Evolutionary conservation across 2,113 vertebrate species (phyloP), one percentile per base, ranked within the genome.

Genomic region (Psittacara wagleri): DNA sequence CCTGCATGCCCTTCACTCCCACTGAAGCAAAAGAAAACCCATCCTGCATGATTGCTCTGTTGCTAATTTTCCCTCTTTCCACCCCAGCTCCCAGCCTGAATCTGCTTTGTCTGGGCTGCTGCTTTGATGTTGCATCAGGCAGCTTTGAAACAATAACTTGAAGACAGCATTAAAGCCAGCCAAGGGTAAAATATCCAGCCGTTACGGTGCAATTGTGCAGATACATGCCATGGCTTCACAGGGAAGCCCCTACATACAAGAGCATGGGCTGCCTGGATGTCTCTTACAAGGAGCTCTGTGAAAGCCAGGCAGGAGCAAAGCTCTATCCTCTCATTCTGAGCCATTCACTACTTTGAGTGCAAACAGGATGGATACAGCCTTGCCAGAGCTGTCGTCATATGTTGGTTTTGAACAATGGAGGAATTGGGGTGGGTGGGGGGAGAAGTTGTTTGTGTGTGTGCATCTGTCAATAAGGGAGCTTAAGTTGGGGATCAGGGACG

Each of bases 81-180:
- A 95, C 54, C 76, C 78, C 61, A 94, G 94, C 81, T 96, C 90
- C 92, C 94, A 90, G 83, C 63, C 90, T 97, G 93, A 95, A 90
- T 92, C 66, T 88, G 83, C 91, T 96, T 95, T 96, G 86, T 95
- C 88, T 91, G 62, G 39, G 83, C 81, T 86, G 68, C 79, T 79
- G 69, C 97, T 97, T 97, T 97, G 95, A 96, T 94, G 88, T 96
- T 90, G 87, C 92, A 88, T 73, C 92, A 92, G 90, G 90, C 96
- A 91, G 66, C 61, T 88, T 37, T 67, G 74, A 86, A 74, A 92
- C 75, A 92, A 66, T 85, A 41, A 80, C 59, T 70, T 61, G 76
- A 82, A 95, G 81, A 81, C 33, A 83, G 27, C n/a, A 6, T 41
- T 93, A 41, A 91, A 93, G 67, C 11, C 59, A 80, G 52, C 39